These are phyloP conservation scores for Pygocentrus nattereri DNA, from an alignment of 2,797 vertebrate genomes.

Conservation along the genomic window DNA sequence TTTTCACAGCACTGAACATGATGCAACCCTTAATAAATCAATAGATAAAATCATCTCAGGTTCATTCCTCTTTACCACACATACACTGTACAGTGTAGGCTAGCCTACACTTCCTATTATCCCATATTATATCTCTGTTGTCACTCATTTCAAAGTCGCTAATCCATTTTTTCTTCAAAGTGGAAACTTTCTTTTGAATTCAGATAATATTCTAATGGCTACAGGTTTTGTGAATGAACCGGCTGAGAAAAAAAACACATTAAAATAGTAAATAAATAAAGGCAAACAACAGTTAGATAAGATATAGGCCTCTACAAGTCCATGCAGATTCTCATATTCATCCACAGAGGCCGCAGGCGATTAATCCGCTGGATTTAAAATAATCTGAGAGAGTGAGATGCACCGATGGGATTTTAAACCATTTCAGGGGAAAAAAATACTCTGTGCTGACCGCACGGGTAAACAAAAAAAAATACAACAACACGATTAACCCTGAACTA, in stretches of 20 bases:
- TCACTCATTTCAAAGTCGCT: no score
- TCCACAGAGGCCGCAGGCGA: background rate
- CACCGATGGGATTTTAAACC: constrained; percentile 25
- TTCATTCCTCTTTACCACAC: no score
- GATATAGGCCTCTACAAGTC: background rate
- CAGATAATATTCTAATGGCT: no score
- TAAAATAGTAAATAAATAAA: background rate
- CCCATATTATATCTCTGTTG: no score
- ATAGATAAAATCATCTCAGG: no score
- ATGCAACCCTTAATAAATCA: no score
- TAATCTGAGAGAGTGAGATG: constrained; percentile 35
- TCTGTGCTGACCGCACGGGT: constrained; percentile 21
- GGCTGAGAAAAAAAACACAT: background rate
- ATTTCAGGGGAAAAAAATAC: constrained; percentile 17
- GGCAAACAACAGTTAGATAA: background rate
- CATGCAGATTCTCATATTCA: background rate
- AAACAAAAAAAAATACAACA: constrained; percentile 30
- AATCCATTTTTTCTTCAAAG: no score
- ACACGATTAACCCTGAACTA: constrained; percentile 52
- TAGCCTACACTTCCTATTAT: no score
- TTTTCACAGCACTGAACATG: no score
- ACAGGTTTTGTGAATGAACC: no score
- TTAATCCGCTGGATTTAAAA: constrained; percentile 36
- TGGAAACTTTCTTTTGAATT: no score
- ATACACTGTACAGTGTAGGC: no score